These are phyloP conservation scores for Spicauda simplicius DNA, from an alignment of 2,888 invertebrate genomes.

Conservation along the genomic window DNA sequence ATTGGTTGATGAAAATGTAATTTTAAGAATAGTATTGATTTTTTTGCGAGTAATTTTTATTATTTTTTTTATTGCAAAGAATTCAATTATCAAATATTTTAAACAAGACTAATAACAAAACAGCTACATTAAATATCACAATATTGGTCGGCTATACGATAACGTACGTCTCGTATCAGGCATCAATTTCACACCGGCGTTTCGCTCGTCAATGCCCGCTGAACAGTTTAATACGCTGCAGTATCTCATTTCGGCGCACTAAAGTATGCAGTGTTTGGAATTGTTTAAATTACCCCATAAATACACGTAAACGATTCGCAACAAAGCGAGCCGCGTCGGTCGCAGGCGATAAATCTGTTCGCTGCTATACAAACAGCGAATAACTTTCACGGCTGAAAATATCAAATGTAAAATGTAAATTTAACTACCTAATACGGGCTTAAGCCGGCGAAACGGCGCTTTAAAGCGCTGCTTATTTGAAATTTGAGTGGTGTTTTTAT, in stretches of 20 bases:
- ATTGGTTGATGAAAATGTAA: no score
- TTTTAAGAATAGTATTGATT: no score
- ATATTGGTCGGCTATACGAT: background rate
- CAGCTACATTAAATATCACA: background rate
- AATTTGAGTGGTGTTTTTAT: constrained; percentile 80
- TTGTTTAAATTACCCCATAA: constrained; percentile 76
- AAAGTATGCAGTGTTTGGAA: constrained; percentile 68
- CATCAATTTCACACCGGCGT: constrained; percentile 3
- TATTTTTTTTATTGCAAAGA: no score
- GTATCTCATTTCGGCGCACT: constrained; percentile 56
- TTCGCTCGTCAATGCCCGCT: constrained; percentile 40
- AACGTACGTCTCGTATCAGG: background rate
- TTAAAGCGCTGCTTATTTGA: constrained; percentile 77
- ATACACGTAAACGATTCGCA: constrained; percentile 73
- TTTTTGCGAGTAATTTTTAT: no score
- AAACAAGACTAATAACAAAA: background rate
- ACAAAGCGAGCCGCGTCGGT: constrained; percentile 68
- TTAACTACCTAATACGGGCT: constrained; percentile 81
- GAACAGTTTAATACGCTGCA: constrained; percentile 19
- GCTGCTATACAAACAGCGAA: constrained; percentile 65
- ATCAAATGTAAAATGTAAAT: constrained; percentile 83
- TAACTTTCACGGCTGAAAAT: constrained; percentile 80
- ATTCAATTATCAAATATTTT: background rate
- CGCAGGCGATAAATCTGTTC: constrained; percentile 69
- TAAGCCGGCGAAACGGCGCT: constrained; percentile 70